phyloP scores from a whole-genome alignment of 1,140 invertebrate genomes.

The Sarcophaga peregrina region DNA sequence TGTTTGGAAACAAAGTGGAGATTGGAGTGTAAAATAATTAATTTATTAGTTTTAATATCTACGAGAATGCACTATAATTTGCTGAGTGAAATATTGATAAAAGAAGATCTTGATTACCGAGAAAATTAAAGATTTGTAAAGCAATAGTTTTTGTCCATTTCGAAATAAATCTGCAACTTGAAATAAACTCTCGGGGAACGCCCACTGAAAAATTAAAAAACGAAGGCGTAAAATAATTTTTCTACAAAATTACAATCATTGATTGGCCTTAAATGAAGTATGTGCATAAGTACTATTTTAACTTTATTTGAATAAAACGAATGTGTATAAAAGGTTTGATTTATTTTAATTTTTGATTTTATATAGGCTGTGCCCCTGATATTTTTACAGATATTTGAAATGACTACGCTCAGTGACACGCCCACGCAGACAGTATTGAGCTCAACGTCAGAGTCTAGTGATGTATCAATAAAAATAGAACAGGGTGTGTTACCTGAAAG shows the following conservation, averaged over 20 bases:
- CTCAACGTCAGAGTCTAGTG: not conserved
- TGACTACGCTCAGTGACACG: constrained; percentile 44
- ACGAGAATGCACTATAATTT: too few relatives aligned
- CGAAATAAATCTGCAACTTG: not conserved
- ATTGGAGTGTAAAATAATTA: not conserved
- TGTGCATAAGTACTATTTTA: not conserved
- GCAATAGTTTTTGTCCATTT: not conserved
- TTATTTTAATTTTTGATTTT: not conserved
- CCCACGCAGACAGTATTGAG: constrained; percentile 34
- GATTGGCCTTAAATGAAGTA: constrained; percentile 1
- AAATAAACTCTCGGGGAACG: constrained; percentile 21
- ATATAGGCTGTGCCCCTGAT: not conserved
- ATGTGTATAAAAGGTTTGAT: constrained; percentile 4
- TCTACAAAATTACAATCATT: not conserved
- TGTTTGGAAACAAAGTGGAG: not conserved
- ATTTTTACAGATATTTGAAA: constrained; percentile 37
- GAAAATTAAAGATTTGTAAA: not conserved
- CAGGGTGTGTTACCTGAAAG: constrained; percentile 27
- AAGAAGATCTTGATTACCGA: not conserved
- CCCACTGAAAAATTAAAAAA: constrained; percentile 45
- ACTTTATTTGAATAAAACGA: too few relatives aligned
- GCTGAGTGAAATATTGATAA: not conserved
- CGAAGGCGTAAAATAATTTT: constrained; percentile 35
- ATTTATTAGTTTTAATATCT: not conserved
- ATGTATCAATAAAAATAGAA: constrained; percentile 35